Evolutionary conservation across 2,113 vertebrate genomes (phyloP).

Genomic region (Grammomys dolichurus): DNA sequence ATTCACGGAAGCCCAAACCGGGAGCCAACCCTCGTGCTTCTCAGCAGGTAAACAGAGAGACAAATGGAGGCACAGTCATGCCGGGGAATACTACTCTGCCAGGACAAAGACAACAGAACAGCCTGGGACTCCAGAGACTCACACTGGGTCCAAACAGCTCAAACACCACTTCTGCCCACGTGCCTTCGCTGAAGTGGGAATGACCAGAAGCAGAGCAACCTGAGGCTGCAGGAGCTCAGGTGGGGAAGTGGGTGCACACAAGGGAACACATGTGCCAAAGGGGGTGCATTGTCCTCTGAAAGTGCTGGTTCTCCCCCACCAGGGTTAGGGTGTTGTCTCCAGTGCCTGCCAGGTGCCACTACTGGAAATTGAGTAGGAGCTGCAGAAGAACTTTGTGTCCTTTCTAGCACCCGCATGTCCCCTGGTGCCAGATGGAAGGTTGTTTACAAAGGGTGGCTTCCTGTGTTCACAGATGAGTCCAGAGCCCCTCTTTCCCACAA

Average conservation of each 20-base stretch:
- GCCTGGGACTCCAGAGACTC: background rate
- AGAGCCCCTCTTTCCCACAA: background rate
- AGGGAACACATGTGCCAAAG: background rate
- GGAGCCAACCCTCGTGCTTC: background rate
- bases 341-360: background rate
- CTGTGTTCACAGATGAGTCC: background rate
- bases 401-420: background rate
- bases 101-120: background rate
- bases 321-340: background rate
- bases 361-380: no score
- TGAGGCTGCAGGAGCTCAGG: background rate
- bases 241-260: no score
- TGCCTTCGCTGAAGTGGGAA: background rate
- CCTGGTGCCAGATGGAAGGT: background rate
- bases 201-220: no score
- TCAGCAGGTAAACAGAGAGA: background rate
- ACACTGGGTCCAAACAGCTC: background rate
- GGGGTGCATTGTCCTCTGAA: rapidly evolving
- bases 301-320: background rate
- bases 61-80: rapidly evolving
- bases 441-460: background rate
- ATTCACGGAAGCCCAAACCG: background rate
- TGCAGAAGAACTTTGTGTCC: background rate
- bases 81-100: background rate
- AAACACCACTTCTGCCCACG: background rate